A percentile compares a stretch with the other conserved stretches of the same genome.
These are phyloP conservation scores for Rachycentron canadum DNA, from an alignment of 2,797 vertebrate genomes.

Conservation along the genomic window DNA sequence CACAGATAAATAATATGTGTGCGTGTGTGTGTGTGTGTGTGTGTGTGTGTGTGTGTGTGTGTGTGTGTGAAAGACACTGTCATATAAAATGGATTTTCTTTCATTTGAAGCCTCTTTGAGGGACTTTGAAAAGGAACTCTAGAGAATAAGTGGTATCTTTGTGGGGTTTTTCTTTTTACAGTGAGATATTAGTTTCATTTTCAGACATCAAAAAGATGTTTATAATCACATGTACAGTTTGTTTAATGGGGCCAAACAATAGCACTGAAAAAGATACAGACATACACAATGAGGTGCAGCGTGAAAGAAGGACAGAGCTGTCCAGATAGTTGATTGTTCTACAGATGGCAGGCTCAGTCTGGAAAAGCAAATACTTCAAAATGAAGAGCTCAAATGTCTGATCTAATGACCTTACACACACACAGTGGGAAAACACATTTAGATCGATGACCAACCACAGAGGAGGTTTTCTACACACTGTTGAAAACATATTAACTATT, in stretches of 20 bases:
- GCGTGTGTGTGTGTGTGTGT: neutral
- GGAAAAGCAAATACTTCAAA: slow-evolving; percentile 87
- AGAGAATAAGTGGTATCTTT: neutral
- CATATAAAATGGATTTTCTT: neutral
- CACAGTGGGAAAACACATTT: slow-evolving; percentile 67
- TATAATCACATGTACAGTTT: slow-evolving; percentile 11
- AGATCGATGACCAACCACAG: slow-evolving; percentile 77
- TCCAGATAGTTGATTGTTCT: slow-evolving; percentile 71
- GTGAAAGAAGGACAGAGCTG: slow-evolving; percentile 22
- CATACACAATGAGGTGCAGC: slow-evolving; percentile 22
- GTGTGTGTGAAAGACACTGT: neutral
- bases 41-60: too few species aligned
- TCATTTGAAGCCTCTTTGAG: neutral
- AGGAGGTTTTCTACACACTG: slow-evolving; percentile 43
- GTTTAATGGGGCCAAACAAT: slow-evolving; percentile 19
- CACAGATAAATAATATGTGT: neutral
- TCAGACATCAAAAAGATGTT: neutral
- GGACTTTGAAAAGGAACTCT: neutral
- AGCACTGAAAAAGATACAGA: slow-evolving; percentile 33
- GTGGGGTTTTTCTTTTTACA: neutral
- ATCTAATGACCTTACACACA: slow-evolving; percentile 74
- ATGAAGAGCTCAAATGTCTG: slow-evolving; percentile 85
- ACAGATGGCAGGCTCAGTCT: slow-evolving; percentile 73
- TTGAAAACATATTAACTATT: slow-evolving; percentile 42
- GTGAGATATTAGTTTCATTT: slow-evolving; percentile 5